Percentiles rank a stretch among this genome's conserved stretches.
phyloP scores from a whole-genome alignment of 2,797 vertebrate genomes.

The Pelobates cultripes region DNA sequence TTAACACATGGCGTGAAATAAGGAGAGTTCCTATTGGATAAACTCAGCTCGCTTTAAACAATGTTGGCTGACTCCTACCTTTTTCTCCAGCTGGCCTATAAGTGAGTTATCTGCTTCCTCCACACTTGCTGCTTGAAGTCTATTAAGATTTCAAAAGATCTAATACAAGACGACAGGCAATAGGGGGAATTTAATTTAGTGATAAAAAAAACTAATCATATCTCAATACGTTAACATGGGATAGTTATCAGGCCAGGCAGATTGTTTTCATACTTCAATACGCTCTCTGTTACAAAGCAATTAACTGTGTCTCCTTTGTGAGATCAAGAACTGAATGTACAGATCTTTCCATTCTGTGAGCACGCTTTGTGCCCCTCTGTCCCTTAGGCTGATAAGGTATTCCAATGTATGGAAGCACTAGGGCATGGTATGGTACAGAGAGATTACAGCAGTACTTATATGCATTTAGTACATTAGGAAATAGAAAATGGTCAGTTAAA shows the following conservation, averaged over 20 bases:
- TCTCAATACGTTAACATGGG: slow-evolving; percentile 59
- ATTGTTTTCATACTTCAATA: slow-evolving; percentile 59
- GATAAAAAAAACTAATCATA: slow-evolving; percentile 64
- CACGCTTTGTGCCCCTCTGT: slow-evolving; percentile 19
- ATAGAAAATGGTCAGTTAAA: too few species aligned
- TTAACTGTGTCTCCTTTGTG: slow-evolving; percentile 55
- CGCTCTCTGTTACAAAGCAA: slow-evolving; percentile 54
- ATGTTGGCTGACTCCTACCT: slow-evolving; percentile 6
- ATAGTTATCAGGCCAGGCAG: slow-evolving; percentile 28
- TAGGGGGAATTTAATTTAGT: slow-evolving; percentile 59
- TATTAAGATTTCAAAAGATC: slow-evolving; percentile 61
- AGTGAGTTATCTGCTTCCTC: slow-evolving; percentile 42
- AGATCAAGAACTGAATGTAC: slow-evolving; percentile 33
- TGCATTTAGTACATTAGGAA: too few species aligned
- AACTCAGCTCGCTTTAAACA: slow-evolving; percentile 11
- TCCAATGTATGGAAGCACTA: background rate
- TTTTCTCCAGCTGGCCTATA: slow-evolving; percentile 25
- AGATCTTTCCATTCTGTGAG: slow-evolving; percentile 31
- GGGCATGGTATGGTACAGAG: background rate
- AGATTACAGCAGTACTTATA: too few species aligned
- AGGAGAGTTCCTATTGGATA: slow-evolving; percentile 13
- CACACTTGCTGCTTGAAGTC: slow-evolving; percentile 47
- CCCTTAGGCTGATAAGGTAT: background rate
- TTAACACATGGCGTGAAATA: background rate
- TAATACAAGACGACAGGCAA: slow-evolving; percentile 54